Percentiles rank a stretch among this genome's conserved stretches.
These are phyloP conservation scores for Neotragus moschatus DNA, from an alignment of 2,113 vertebrate genomes.

Conservation along the genomic window DNA sequence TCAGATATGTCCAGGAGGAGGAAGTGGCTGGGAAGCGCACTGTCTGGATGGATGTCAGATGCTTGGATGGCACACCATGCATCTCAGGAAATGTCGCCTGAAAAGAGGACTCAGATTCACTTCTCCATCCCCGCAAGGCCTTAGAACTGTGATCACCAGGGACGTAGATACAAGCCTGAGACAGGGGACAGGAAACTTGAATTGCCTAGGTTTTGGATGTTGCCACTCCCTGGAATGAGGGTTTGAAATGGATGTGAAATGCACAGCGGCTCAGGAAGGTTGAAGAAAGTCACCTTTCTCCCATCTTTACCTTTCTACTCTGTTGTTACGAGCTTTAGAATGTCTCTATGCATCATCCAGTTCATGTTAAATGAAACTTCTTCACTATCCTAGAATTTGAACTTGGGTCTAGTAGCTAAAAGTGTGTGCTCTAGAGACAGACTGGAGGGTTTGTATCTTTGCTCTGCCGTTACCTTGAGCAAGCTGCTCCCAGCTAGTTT, in stretches of 20 bases:
- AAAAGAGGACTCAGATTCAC: neutral
- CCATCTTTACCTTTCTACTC: neutral
- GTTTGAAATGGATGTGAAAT: neutral
- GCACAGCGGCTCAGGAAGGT: neutral
- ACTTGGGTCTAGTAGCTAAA: neutral
- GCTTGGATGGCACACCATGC: neutral
- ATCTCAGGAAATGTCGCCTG: neutral
- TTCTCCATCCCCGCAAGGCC: accelerated
- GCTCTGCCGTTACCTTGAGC: neutral
- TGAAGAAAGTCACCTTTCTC: neutral
- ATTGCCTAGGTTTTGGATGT: neutral
- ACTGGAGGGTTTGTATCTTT: neutral
- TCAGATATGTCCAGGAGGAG: neutral
- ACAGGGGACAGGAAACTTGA: neutral
- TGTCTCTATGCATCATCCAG: neutral
- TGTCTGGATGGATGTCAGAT: neutral
- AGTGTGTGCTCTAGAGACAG: neutral
- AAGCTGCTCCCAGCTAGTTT: neutral
- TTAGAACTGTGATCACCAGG: neutral
- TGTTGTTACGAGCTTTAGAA: neutral
- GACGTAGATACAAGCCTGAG: neutral
- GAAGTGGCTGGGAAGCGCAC: neutral
- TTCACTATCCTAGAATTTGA: neutral
- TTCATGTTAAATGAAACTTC: neutral
- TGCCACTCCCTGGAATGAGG: neutral